Percentiles rank a stretch among this genome's conserved stretches.
phyloP scores from a whole-genome alignment of 2,888 invertebrate species.

The Itoplectis maculator region DNA sequence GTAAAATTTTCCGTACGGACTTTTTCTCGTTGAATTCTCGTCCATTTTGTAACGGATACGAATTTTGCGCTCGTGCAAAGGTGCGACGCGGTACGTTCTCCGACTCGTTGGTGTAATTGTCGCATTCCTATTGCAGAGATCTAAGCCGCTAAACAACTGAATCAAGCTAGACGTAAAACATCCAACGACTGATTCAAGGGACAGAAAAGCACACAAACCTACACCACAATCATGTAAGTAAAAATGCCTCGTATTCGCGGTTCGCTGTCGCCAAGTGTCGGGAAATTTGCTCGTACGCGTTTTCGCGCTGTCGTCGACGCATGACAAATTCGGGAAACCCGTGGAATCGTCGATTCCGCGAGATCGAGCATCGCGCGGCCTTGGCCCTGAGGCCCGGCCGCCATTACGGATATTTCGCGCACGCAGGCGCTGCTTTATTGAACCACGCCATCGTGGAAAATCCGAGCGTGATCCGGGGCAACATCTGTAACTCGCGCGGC shows the following conservation, averaged over 20 bases:
- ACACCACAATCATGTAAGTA: slow-evolving; percentile 78
- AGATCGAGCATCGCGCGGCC: slow-evolving; percentile 32
- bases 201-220: slow-evolving; percentile 71
- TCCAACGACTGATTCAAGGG: slow-evolving; percentile 68
- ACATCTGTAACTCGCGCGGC: neutral
- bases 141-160: slow-evolving; percentile 71
- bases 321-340: slow-evolving; percentile 10
- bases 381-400: slow-evolving; percentile 65
- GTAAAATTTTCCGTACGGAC: neutral
- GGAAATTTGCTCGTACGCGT: neutral
- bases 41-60: slow-evolving; percentile 34
- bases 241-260: slow-evolving; percentile 12
- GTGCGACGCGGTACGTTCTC: neutral
- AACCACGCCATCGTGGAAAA: slow-evolving; percentile 57
- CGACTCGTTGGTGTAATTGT: slow-evolving; percentile 38
- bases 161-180: slow-evolving; percentile 33
- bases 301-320: neutral
- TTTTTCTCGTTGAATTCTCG: slow-evolving; percentile 33
- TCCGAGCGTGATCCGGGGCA: neutral
- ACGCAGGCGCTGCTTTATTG: slow-evolving; percentile 72
- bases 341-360: neutral
- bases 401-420: slow-evolving; percentile 70
- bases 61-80: neutral
- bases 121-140: slow-evolving; percentile 73
- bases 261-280: neutral